Conservation (phyloP, 2,113 vertebrate genomes). For the Scomber japonicus region DNA sequence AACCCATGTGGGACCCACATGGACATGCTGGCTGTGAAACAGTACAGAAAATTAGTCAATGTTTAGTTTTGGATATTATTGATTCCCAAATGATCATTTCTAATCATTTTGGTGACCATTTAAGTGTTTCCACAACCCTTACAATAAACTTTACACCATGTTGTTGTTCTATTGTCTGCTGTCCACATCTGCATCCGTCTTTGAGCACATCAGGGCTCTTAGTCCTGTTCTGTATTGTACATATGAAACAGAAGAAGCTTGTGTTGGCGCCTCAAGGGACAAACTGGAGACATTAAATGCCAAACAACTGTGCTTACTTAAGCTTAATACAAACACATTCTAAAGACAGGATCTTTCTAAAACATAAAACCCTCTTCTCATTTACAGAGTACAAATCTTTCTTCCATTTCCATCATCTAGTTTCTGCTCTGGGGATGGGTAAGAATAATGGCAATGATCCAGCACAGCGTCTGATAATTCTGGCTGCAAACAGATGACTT, state of each 20-base stretch:
- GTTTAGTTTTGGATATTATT: too few relatives aligned
- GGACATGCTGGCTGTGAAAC: too few relatives aligned
- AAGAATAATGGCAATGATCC: conserved; percentile 6
- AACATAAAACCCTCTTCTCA: not conserved
- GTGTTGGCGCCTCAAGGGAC: not conserved
- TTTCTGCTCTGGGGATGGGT: conserved; percentile 12
- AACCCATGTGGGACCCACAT: too few relatives aligned
- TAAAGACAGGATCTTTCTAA: not conserved
- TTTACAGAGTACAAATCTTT: not conserved
- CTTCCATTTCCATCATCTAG: not conserved
- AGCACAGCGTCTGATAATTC: conserved; percentile 29
- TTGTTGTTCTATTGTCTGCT: too few relatives aligned
- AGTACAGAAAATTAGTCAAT: too few relatives aligned
- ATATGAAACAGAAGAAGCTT: not conserved
- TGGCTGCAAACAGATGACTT: conserved; percentile 20
- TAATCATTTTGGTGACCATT: too few relatives aligned
- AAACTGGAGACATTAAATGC: not conserved
- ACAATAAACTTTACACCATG: too few relatives aligned
- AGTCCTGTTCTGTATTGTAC: not conserved
- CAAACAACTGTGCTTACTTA: not conserved
- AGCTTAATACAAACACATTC: not conserved
- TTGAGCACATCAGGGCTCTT: not conserved
- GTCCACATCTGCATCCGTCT: not conserved
- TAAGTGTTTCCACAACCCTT: too few relatives aligned
- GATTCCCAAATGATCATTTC: too few relatives aligned